phyloP scores from a whole-genome alignment of 2,113 vertebrate species.

The Haliaeetus leucogaster region DNA sequence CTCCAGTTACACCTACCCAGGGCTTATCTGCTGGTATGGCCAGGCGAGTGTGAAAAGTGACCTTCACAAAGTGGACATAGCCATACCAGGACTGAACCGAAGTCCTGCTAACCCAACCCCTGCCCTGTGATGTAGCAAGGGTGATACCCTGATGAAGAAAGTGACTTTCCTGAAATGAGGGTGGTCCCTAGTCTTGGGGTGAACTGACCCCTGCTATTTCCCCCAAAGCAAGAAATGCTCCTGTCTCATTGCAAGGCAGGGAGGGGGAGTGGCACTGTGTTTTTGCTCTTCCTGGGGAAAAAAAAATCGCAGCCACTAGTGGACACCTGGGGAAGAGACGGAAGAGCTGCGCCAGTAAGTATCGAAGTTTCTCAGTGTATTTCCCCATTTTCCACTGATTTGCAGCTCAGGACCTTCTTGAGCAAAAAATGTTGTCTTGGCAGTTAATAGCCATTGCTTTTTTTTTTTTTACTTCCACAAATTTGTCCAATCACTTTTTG shows the following conservation, averaged over 20 bases:
- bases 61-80: neutral
- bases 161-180: neutral
- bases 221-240: neutral
- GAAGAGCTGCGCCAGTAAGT: neutral
- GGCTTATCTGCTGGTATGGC: neutral
- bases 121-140: neutral
- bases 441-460: neutral
- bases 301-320: neutral
- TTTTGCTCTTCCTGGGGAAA: neutral
- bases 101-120: neutral
- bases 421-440: neutral
- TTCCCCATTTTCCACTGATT: neutral
- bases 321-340: neutral
- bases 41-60: neutral
- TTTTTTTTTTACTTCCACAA: neutral
- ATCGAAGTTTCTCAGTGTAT: neutral
- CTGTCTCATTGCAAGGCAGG: neutral
- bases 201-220: neutral
- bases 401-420: neutral
- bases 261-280: neutral
- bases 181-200: neutral
- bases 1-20: neutral
- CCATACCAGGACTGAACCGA: neutral
- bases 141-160: neutral
- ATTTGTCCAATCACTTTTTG: neutral